Percentiles rank a stretch among this genome's conserved stretches.
Conservation (phyloP, 2,113 vertebrate genomes). For the Thymallus thymallus region DNA sequence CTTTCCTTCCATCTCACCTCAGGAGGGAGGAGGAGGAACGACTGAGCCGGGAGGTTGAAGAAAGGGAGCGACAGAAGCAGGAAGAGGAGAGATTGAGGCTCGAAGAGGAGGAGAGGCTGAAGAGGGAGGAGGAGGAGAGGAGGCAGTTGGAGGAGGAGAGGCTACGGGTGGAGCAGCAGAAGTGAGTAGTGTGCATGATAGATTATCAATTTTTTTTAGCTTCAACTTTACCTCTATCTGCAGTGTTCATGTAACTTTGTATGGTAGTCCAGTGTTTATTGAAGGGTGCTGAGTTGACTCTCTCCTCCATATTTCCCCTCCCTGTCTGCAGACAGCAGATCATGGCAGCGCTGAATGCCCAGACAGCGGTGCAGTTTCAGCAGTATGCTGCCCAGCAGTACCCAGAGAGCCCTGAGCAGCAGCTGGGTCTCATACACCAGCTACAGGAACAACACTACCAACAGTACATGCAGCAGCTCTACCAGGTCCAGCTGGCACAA, state of each 20-base stretch:
- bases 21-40: constrained; percentile 94
- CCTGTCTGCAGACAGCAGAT: constrained; percentile 87
- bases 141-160: constrained; percentile 88
- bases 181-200: constrained; percentile 73
- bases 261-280: neutral
- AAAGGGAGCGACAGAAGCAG: constrained; percentile 82
- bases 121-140: constrained; percentile 88
- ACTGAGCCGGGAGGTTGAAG: constrained; percentile 85
- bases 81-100: constrained; percentile 85
- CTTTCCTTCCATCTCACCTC: neutral
- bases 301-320: neutral
- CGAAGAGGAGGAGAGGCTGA: constrained; percentile 86
- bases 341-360: constrained; percentile 96
- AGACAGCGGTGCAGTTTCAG: constrained; percentile 98
- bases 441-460: constrained; percentile 99
- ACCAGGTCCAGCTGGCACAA: constrained; percentile 97
- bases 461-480: constrained; percentile 99
- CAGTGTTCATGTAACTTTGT: neutral
- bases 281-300: too few species aligned
- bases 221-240: neutral
- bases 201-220: neutral
- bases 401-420: constrained; percentile 92
- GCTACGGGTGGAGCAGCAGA: constrained; percentile 92
- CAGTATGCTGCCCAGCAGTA: constrained; percentile 98
- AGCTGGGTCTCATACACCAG: constrained; percentile 94